Percentiles rank a stretch among this genome's conserved stretches.
phyloP scores from a whole-genome alignment of 2,797 vertebrate genomes.

The Sebastes baramenuke region DNA sequence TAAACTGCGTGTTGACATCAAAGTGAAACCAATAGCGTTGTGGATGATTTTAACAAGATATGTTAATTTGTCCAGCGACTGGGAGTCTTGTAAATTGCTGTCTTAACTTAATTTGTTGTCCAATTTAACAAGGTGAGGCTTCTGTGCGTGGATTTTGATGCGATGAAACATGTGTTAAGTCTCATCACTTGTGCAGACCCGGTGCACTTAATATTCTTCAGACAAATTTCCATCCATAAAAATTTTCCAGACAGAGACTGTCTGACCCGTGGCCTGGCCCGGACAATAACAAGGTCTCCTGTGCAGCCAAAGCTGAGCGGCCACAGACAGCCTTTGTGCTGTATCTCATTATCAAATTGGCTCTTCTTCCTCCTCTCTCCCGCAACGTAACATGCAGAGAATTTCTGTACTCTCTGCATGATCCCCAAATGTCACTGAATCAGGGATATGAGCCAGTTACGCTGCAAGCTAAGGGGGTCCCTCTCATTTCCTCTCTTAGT shows the following conservation, averaged over 20 bases:
- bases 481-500: constrained; percentile 43
- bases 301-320: constrained; percentile 34
- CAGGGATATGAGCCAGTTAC: constrained; percentile 24
- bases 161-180: constrained; percentile 39
- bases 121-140: constrained; percentile 59
- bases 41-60: constrained; percentile 52
- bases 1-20: constrained; percentile 29
- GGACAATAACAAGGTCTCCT: constrained; percentile 71
- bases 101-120: constrained; percentile 43
- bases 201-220: constrained; percentile 55
- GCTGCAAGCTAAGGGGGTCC: constrained; percentile 17
- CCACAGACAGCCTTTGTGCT: constrained; percentile 49
- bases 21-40: constrained; percentile 14
- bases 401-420: constrained; percentile 45
- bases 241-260: constrained; percentile 48
- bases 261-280: constrained; percentile 52
- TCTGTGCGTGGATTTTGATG: constrained; percentile 17
- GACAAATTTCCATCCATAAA: constrained; percentile 57
- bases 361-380: constrained; percentile 45
- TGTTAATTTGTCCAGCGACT: constrained; percentile 36
- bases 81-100: constrained; percentile 35
- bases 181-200: constrained; percentile 52
- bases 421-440: constrained; percentile 50
- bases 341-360: constrained; percentile 74
- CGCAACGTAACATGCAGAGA: constrained; percentile 34